Evolutionary conservation across 2,888 invertebrate genomes (phyloP), one percentile per base, ranked within the genome.

Genomic region (Ditylenchus weischeri): DNA sequence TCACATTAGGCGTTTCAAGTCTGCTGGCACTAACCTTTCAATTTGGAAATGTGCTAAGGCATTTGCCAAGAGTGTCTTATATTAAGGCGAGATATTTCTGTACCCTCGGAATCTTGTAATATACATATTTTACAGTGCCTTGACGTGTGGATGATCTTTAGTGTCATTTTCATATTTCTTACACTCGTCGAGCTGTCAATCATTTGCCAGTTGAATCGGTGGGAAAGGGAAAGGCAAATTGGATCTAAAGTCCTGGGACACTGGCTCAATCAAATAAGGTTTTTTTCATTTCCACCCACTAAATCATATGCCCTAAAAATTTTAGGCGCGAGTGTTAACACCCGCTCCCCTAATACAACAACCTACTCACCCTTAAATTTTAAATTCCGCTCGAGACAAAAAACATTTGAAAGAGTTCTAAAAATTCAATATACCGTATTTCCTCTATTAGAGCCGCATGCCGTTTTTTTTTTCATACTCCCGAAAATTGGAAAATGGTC

Each of bases 1-100:
- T 82, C 62, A 82, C 80, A 18, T 73, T 82, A 21, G 82, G 83
- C 21, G 80, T 83, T 10, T 81, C 79, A 8, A 78, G 79, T 10
- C 75, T 83, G 15, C 72, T 82, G n/a, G 81, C 83, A 29, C 69
- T 83, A 50, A 83, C 83, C 23, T 83, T 83, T 61, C 83, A 83
- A 66, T 83, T 83, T 69, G 83, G 83, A 64, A 83, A 80, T 65
- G 83, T 83, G 8, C 71, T 81, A n/a, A 68, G 83, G 21, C 83
- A 83, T 71, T 71, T 83, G 69, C 83, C 83, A 36, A 75, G 83
- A 59, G 83, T 83, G 69, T 76, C 76, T 70, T 83, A 83, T 70
- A 83, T 83, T 64, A 83, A 81, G 74, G 76, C 70, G 21, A 47
- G 38, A 5, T 10, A 15, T 13, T 54, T 3, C 3, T 58, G n/a